Evolutionary conservation across 2,113 vertebrate species (phyloP), one percentile per base, ranked within the genome.

Genomic region (Archilochus colubris): DNA sequence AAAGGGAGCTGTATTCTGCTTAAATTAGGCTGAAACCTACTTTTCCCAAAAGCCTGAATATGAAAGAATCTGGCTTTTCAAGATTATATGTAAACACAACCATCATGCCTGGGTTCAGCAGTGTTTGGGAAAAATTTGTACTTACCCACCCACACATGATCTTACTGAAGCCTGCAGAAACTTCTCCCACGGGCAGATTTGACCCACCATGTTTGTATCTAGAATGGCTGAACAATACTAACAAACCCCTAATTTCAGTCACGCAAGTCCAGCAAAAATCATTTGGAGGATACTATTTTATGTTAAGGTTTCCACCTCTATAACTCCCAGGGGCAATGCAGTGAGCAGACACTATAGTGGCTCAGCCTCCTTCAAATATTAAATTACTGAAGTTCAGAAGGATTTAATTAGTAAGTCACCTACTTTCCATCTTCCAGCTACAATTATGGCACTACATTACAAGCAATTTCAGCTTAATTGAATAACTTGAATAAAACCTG

Each of bases 331-430:
- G 33, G 68, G 72, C 79, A 86, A 70, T 13, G 57, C 55, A 93
- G 80, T 43, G 57, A 91, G 53, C 33, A 86, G 61, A 44, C 82
- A 58, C 90, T 82, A 8, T 43, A 86, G 22, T 67, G 80, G 57
- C 25, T 78, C 80, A 86, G 58, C n/a, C 57, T 95, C 61, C 30
- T 78, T 51, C 93, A 62, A 73, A 79, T 91, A 94, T 91, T 88
- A 94, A 94, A 85, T 81, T 83, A 74, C 53, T 88, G 69, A 95
- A 68, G 63, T 82, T 95, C 63, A 92, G 91, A 68, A 78, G 69
- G 91, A 88, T 90, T 94, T 97, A 96, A 97, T 97, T 96, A 95
- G 89, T 57, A 96, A 74, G 72, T 95, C 93, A 96, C 95, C 93
- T 95, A 97, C 89, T 95, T 95, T 59, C 46, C 90, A 67, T 81